Conservation (phyloP, 2,888 invertebrate genomes). For the Erannis defoliaria region DNA sequence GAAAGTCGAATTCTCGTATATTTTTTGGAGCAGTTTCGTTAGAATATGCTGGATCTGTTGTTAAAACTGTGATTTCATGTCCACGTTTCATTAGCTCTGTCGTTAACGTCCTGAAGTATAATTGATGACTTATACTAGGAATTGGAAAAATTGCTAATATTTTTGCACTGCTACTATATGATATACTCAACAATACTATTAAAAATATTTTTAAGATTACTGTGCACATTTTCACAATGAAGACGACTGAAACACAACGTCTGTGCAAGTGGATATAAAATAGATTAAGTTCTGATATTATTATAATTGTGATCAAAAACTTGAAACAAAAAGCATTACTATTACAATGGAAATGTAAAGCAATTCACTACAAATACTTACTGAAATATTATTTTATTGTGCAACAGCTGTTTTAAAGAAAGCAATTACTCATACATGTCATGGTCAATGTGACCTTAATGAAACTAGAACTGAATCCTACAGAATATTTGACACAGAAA, state of each 20-base stretch:
- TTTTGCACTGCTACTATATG: not conserved
- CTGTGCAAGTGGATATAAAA: not conserved
- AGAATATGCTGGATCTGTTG: constrained; percentile 58
- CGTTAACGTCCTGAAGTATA: not conserved
- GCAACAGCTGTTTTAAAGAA: too few species aligned
- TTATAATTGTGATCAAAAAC: too few species aligned
- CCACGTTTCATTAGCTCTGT: constrained; percentile 46
- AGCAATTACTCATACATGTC: too few species aligned
- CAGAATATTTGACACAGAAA: too few species aligned
- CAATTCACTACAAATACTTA: not conserved
- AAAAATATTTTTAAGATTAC: not conserved
- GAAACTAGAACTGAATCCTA: too few species aligned
- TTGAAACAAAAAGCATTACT: too few species aligned
- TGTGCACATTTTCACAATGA: not conserved
- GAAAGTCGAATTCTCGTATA: constrained; percentile 55
- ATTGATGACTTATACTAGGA: not conserved
- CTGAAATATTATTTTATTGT: not conserved
- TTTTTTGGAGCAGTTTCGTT: constrained; percentile 51
- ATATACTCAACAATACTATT: not conserved
- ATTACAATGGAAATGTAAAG: not conserved
- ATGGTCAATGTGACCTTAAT: too few species aligned
- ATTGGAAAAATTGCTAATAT: constrained; percentile 1
- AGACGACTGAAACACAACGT: not conserved
- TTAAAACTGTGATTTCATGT: constrained; percentile 67
- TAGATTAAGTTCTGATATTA: not conserved